phyloP scores from a whole-genome alignment of 2,113 vertebrate species.

The Glaucomys volans region DNA sequence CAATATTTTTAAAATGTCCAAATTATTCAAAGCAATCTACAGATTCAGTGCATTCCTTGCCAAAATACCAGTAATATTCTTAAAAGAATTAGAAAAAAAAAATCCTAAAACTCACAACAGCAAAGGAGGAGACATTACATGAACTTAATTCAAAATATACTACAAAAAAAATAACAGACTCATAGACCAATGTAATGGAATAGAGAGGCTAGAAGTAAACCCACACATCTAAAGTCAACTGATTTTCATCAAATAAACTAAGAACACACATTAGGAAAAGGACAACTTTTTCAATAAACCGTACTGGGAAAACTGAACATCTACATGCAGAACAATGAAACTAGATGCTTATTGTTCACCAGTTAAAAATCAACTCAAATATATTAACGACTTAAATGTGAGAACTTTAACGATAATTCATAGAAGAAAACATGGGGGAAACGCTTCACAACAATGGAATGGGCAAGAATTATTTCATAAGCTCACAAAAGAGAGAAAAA shows the following conservation, averaged over 20 bases:
- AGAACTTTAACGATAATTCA: neutral
- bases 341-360: neutral
- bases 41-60: neutral
- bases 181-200: neutral
- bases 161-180: neutral
- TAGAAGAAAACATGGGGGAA: neutral
- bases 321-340: neutral
- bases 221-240: neutral
- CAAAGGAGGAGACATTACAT: neutral
- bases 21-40: neutral
- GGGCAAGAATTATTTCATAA: neutral
- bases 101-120: neutral
- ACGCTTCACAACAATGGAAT: neutral
- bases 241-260: neutral
- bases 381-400: neutral
- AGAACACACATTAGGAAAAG: neutral
- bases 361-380: neutral
- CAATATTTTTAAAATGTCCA: neutral
- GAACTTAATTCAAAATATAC: neutral
- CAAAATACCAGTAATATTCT: neutral
- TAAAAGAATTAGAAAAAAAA: neutral
- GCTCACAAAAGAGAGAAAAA: too few relatives aligned
- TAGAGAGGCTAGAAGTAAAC: neutral
- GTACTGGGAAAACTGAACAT: neutral
- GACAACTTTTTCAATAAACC: neutral